Evolutionary conservation across 2,113 vertebrate genomes (phyloP), one percentile per base, ranked within the genome.

Genomic region (Seriola dumerili): DNA sequence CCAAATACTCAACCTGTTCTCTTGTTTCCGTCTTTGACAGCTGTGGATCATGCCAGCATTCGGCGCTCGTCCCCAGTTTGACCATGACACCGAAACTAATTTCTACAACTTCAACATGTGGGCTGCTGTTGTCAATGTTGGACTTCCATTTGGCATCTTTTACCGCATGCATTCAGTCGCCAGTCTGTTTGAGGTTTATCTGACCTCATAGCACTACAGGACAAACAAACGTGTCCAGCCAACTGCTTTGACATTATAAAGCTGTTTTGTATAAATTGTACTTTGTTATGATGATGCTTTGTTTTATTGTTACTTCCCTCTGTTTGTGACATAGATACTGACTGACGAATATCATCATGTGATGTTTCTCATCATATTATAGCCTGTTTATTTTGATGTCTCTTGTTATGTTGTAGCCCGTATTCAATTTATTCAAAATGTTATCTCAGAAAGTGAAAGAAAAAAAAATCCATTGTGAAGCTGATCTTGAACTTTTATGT

Each of bases 31-130:
- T 66, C 44, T 32, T 42, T 64, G 4, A 52, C 95, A 99, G 98
- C 96, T 99, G 72, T 99, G 98, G 98, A 96, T 99, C 93, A 97
- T 99, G 93, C 97, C 97, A 0, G 98, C 98, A 0, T 99, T 99
- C 0, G 98, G 98, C 8, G 98, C 97, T 67, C 96, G 97, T 23
- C 97, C 98, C 0, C 97, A 99, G 91, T 98, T 99, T 83, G 97
- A 97, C 92, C 97, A 97, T 7, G 76, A 90, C 0, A 83, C 94
- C 0, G 97, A 98, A 83, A 83, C 91, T 8, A 76, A 95, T 0
- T 98, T 99, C 92, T 99, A 97, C 0, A 86, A 96, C 0, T 94
- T 95, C 34, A 91, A 89, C 38, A 95, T 97, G 92, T 99, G 98
- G 98, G 90, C 95, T 0, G 95, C 96, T 46, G 92, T 99, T 0